Conservation (phyloP, 2,888 invertebrate genomes). For the Sarcophaga variegata region DNA sequence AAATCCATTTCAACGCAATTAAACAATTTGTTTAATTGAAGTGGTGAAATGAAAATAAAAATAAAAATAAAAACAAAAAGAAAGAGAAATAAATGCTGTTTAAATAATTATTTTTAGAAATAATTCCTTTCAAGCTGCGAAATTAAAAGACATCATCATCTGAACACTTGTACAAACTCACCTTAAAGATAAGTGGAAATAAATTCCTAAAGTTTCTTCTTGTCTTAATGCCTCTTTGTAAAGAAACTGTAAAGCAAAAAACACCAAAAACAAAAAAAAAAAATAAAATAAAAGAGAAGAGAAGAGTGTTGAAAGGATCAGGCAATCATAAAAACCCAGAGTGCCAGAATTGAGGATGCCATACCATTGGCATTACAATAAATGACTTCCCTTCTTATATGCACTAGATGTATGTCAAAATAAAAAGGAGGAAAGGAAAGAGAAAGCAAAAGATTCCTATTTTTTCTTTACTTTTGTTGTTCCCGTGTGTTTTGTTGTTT, state of each 20-base stretch:
- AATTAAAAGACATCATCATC: neutral
- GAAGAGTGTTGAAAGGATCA: no score
- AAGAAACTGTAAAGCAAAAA: conserved; percentile 1
- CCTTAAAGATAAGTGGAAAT: neutral
- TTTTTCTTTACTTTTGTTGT: no score
- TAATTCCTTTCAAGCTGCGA: conserved; percentile 9
- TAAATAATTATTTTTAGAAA: neutral
- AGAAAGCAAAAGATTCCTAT: no score
- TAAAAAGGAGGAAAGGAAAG: no score
- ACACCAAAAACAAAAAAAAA: neutral
- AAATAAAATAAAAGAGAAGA: neutral
- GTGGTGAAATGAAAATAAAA: neutral
- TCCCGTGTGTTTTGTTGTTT: no score
- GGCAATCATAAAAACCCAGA: no score
- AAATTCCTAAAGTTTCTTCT: conserved; percentile 4
- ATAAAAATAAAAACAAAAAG: neutral
- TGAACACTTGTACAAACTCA: neutral
- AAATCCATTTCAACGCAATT: conserved; percentile 29
- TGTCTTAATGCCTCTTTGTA: neutral
- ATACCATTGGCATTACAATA: no score
- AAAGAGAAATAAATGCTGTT: neutral
- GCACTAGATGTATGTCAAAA: no score
- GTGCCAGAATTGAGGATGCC: no score
- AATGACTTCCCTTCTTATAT: no score
- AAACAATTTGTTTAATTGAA: conserved; percentile 40